Conservation (phyloP, 2,888 invertebrate species). For the Rambutsinella grinnellia region DNA sequence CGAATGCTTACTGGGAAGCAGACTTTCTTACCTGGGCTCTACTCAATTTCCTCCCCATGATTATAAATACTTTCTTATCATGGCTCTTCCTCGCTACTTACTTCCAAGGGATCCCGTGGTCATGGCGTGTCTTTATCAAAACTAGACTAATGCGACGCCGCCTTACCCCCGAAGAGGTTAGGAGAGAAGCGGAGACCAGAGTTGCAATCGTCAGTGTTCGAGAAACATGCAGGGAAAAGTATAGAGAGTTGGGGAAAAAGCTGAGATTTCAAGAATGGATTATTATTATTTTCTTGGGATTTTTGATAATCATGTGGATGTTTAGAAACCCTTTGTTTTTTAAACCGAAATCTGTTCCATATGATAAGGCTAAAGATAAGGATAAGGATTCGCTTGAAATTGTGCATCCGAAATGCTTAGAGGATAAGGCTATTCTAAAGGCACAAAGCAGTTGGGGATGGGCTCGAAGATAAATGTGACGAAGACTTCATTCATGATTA, state of each 20-base stretch:
- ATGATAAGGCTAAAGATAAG: background rate
- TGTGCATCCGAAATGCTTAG: conserved; percentile 12
- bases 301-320: conserved; percentile 88
- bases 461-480: conserved; percentile 23
- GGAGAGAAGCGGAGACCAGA: background rate
- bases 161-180: background rate
- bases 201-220: conserved; percentile 69
- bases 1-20: conserved; percentile 39
- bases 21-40: conserved; percentile 60
- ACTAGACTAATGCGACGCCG: conserved; percentile 12
- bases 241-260: conserved; percentile 83
- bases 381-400: background rate
- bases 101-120: conserved; percentile 55
- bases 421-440: background rate
- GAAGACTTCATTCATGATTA: conserved; percentile 53
- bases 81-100: conserved; percentile 59
- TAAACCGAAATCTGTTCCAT: conserved; percentile 85
- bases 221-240: conserved; percentile 80
- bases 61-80: conserved; percentile 43
- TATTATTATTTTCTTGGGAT: conserved; percentile 80
- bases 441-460: conserved; percentile 24
- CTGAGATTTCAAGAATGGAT: conserved; percentile 81
- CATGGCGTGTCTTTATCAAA: conserved; percentile 17
- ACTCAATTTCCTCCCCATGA: conserved; percentile 61
- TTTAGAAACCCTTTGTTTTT: conserved; percentile 89